Conservation (phyloP, 2,888 invertebrate species). For the Thymelicus acteon region DNA sequence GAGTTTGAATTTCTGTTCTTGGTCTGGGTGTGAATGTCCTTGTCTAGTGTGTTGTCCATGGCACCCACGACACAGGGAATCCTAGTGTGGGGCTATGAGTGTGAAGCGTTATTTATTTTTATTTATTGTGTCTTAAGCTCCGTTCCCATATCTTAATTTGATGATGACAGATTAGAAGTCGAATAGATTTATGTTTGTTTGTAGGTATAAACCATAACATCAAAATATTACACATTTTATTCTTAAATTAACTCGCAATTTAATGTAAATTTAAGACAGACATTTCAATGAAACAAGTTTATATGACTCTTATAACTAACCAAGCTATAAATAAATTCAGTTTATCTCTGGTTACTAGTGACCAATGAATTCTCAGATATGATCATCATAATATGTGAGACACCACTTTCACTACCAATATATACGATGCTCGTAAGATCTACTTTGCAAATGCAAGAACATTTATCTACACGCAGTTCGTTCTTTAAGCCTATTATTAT, state of each 20-base stretch:
- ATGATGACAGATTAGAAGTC: too few relatives aligned
- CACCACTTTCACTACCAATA: slow-evolving; percentile 30
- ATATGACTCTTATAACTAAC: too few relatives aligned
- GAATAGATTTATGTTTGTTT: neutral
- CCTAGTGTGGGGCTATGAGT: too few relatives aligned
- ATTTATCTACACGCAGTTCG: neutral
- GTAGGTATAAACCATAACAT: neutral
- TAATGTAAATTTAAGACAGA: neutral
- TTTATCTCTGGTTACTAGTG: too few relatives aligned
- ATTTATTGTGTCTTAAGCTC: neutral
- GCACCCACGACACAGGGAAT: too few relatives aligned
- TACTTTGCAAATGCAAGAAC: slow-evolving; percentile 14
- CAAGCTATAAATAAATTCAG: too few relatives aligned
- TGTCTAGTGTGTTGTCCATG: too few relatives aligned
- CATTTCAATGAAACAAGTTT: neutral
- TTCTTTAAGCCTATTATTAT: slow-evolving; percentile 7
- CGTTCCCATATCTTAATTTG: too few relatives aligned
- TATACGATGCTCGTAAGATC: slow-evolving; percentile 13
- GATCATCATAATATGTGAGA: slow-evolving; percentile 16
- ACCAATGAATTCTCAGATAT: neutral
- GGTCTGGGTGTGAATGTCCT: too few relatives aligned
- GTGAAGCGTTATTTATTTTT: too few relatives aligned
- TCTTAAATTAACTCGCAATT: neutral
- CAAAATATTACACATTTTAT: neutral
- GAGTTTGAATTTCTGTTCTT: too few relatives aligned